Base-by-base conservation (phyloP, 2,113 vertebrate genomes). In the Percopsis transmontana region DNA sequence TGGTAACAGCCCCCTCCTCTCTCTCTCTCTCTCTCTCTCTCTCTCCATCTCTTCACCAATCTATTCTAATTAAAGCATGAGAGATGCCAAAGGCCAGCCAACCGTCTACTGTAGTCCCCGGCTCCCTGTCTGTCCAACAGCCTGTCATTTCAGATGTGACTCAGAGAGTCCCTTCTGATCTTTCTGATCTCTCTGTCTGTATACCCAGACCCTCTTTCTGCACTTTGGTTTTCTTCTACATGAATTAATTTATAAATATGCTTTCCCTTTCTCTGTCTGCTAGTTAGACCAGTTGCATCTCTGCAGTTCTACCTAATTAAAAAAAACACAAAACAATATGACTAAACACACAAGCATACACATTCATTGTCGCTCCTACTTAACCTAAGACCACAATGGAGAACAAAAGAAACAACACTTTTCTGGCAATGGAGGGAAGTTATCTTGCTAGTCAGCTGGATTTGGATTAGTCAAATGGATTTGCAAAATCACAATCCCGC, bases 31-130 rank as follows among this genome's bases (percentile, higher is more conserved):
- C 9, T 20, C 38, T 39, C 5, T 10, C 24, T n/a, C 38, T 40
- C 19, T 61, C 14, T 24, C 23, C 11, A 21, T 24, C 47, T 56
- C 54, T 62, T 77, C 61, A 21, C 62, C 76, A 80, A 81, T 88
- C 81, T 81, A 54, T 81, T 91, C 89, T 86, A 92, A 91, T 90
- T 86, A 90, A 90, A 83, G 81, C 52, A 70, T 70, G 77, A 62
- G 57, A 80, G 85, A 80, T 84, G 80, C 89, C 86, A 89, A 87
- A 89, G 84, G 81, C 71, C 74, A 69, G 70, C 79, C 57, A 83
- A 66, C 68, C 58, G 20, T 62, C 62, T 19, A 38, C 58, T 70
- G 58, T 64, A 40, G 56, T 48, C 7, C 27, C 80, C 77, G 57
- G 67, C 72, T 72, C 63, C 41, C 58, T 52, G 65, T 59, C 76